Evolutionary conservation across 1,140 invertebrate genomes (phyloP).

Genomic region (Anastrepha obliqua): DNA sequence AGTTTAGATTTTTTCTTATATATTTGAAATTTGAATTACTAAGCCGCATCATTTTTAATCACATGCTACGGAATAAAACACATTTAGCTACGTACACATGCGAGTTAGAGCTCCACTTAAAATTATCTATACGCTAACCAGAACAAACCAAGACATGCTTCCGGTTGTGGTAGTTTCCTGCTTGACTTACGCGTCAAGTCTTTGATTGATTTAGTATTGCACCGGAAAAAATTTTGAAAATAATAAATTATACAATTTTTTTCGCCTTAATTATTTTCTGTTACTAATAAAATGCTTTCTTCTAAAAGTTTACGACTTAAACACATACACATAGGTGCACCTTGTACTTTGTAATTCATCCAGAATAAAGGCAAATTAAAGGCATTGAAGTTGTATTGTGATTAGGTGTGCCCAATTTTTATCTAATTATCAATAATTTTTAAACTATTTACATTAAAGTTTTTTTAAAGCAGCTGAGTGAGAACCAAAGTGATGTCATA

Average conservation of each 20-base stretch:
- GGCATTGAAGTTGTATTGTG: not conserved
- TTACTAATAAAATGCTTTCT: not conserved
- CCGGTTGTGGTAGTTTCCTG: no score
- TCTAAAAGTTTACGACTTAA: slow-evolving; percentile 6
- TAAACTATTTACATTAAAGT: not conserved
- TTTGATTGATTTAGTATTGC: not conserved
- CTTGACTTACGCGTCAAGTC: not conserved
- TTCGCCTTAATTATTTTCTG: not conserved
- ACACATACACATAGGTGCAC: slow-evolving; percentile 10
- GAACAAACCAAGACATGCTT: no score
- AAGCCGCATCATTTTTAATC: no score
- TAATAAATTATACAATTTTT: not conserved
- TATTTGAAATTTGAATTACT: no score
- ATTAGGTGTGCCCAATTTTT: not conserved
- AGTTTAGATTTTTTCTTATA: no score
- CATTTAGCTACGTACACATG: no score
- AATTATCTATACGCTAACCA: no score
- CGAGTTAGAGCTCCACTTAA: no score
- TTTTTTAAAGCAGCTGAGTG: no score
- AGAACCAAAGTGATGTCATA: no score
- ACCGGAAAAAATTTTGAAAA: not conserved
- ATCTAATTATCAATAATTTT: not conserved
- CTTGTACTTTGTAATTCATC: slow-evolving; percentile 9
- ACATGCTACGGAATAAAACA: no score
- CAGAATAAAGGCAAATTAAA: slow-evolving; percentile 37